Evolutionary conservation across 1,140 invertebrate species (phyloP).

Genomic region (Cotesia typhae): DNA sequence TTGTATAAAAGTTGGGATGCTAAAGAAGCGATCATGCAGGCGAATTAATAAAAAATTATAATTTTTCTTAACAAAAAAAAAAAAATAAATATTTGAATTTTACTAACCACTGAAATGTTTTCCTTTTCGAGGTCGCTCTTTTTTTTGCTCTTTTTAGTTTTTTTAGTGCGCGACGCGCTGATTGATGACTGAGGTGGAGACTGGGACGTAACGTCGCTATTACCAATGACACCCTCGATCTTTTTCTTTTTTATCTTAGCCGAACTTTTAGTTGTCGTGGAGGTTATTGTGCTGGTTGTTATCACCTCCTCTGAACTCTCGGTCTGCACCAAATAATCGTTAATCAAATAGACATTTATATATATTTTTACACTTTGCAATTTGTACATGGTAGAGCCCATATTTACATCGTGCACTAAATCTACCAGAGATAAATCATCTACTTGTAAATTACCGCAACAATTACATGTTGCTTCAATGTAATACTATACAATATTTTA

Average conservation of each 20-base stretch:
- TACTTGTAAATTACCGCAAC: too few species aligned
- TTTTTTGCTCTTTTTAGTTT: constrained; percentile 69
- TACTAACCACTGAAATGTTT: constrained; percentile 73
- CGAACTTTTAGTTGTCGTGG: constrained; percentile 41
- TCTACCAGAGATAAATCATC: not conserved
- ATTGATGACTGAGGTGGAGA: constrained; percentile 49
- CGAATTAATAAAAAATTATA: not conserved
- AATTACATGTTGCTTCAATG: too few species aligned
- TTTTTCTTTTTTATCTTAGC: constrained; percentile 64
- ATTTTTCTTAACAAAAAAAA: constrained; percentile 15
- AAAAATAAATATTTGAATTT: constrained; percentile 24
- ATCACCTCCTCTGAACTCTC: constrained; percentile 62
- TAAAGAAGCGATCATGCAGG: not conserved
- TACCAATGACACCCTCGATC: constrained; percentile 56
- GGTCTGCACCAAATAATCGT: constrained; percentile 47
- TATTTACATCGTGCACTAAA: constrained; percentile 11
- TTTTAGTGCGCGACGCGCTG: constrained; percentile 67
- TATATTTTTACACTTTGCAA: not conserved
- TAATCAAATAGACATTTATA: constrained; percentile 1
- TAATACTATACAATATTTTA: not conserved
- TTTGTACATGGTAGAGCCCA: not conserved
- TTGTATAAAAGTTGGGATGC: not conserved
- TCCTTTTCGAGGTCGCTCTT: constrained; percentile 70
- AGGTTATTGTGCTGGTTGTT: constrained; percentile 50
- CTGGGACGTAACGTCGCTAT: constrained; percentile 47